Base-by-base conservation (phyloP, 2,113 vertebrate genomes). In the Lampris incognitus region DNA sequence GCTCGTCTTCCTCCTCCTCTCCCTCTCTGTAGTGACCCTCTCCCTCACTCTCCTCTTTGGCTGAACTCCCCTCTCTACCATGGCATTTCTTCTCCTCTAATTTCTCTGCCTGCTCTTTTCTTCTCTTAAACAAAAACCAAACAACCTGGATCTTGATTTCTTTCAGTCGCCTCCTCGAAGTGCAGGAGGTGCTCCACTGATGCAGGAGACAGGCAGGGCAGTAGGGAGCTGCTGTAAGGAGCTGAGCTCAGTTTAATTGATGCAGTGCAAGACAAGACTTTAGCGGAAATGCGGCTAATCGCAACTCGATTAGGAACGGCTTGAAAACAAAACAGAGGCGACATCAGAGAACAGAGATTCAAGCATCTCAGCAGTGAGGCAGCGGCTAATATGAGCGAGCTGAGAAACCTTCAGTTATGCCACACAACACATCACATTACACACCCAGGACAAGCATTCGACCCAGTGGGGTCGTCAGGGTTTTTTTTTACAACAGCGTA, bases 41-140 rank as follows among this genome's bases (percentile, higher is more conserved):
- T 87, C 83, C 55, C 66, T 95, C n/a, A 91, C 92, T 75, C 79
- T 95, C 40, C 86, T 95, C 48, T 94, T 94, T 46, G 92, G 93
- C 78, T 95, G 94, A 95, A 76, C 56, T 69, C 38, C 2, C 42
- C 61, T 56, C 39, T 62, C 67, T 50, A 55, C 9, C 46, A 10
- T 1, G 11, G 42, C 11, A 38, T 46, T 67, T 78, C 69, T 75
- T 77, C 71, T 85, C 71, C 46, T 83, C 71, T 51, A 9, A 79
- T 83, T 79, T 69, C 72, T 79, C 79, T 48, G 68, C 67, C 69
- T 83, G 71, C 83, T 86, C 66, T 86, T 86, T 91, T 79, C 57
- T 54, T 73, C 74, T 89, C 69, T 78, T 24, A 87, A 52, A 71
- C 69, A 78, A 81, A 39, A 50, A 24, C 24, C 24, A 24, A 66